Percentiles rank a stretch among this genome's conserved stretches.
Evolutionary conservation across 2,797 vertebrate species (phyloP).

Genomic region (Gymnodraco acuticeps): DNA sequence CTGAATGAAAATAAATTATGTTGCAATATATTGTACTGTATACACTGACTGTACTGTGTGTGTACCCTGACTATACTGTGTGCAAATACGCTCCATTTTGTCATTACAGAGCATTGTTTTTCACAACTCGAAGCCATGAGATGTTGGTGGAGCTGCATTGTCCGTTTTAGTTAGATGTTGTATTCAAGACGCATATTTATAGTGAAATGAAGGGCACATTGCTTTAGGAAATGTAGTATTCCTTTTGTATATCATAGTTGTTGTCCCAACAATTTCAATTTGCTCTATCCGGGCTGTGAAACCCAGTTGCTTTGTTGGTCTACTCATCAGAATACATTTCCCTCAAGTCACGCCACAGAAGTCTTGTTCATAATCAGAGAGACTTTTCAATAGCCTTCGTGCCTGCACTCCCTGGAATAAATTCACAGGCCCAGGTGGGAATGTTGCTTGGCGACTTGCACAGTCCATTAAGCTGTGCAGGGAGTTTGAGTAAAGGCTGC

Average conservation of each 20-base stretch:
- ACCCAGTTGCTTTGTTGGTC: slow-evolving; percentile 37
- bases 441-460: slow-evolving; percentile 59
- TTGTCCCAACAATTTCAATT: slow-evolving; percentile 28
- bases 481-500: slow-evolving; percentile 66
- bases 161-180: not conserved
- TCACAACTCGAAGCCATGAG: not conserved
- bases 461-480: slow-evolving; percentile 71
- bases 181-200: slow-evolving; percentile 7
- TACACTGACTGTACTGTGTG: not conserved
- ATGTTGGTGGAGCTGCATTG: not conserved
- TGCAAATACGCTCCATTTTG: not conserved
- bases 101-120: slow-evolving; percentile 15
- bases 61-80: not conserved
- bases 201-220: slow-evolving; percentile 5
- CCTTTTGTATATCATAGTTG: slow-evolving; percentile 7
- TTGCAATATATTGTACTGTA: not conserved
- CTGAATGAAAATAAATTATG: not conserved
- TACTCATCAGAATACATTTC: slow-evolving; percentile 40
- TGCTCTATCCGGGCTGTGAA: slow-evolving; percentile 36
- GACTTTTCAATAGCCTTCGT: slow-evolving; percentile 44
- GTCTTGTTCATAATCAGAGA: slow-evolving; percentile 46
- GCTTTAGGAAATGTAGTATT: slow-evolving; percentile 16
- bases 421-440: slow-evolving; percentile 61
- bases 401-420: slow-evolving; percentile 50
- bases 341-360: slow-evolving; percentile 45